Base-by-base conservation (phyloP, 1,140 invertebrate genomes). In the Cydia splendana region DNA sequence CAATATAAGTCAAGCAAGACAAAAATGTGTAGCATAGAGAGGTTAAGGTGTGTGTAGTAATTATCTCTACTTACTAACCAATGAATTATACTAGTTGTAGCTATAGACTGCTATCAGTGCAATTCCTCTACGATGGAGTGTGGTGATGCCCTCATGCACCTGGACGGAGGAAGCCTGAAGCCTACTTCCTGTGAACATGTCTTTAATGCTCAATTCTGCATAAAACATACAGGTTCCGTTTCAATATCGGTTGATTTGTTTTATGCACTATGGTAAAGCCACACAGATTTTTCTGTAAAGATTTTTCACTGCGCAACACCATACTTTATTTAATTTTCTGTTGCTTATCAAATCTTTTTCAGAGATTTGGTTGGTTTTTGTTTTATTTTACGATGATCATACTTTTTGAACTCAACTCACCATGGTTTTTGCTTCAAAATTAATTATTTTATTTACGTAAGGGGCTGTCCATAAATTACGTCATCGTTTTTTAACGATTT, bases 91-190 rank as follows among this genome's bases (percentile, higher is more conserved):
- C 74, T 83, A 96, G 95, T 90, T 81, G 75, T 88, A 79, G 89
- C 94, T 76, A 94, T 98, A 84, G 93, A 96, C 53, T 98, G 97
- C 92, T 98, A 96, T 92, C 96, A 97, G 84, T 98, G 98, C 93
- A 95, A 96, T 81, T 96, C 97, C 30, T 95, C 95, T 76, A 94
- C 96, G 62, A 95, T 96, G 87, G 95, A 96, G 88, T 98, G 97
- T 93, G 94, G 95, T 79, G 97, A 98, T 90, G 92, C 94, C 53
- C 90, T 96, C 80, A 96, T 97, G 85, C 94, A 95, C 76, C 86
- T 94, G 79, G 94, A 94, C 81, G 94, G 94, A 53, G 93, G 94
- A n/a, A 82, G 89, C 28, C 79, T 97, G 82, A 85, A 94, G 82
- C 94, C 96, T 30, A 87, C 94, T 79, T 93, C 94, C 78, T 98